Conservation (phyloP, 2,888 invertebrate genomes). For the Alviniconcha strummeri region DNA sequence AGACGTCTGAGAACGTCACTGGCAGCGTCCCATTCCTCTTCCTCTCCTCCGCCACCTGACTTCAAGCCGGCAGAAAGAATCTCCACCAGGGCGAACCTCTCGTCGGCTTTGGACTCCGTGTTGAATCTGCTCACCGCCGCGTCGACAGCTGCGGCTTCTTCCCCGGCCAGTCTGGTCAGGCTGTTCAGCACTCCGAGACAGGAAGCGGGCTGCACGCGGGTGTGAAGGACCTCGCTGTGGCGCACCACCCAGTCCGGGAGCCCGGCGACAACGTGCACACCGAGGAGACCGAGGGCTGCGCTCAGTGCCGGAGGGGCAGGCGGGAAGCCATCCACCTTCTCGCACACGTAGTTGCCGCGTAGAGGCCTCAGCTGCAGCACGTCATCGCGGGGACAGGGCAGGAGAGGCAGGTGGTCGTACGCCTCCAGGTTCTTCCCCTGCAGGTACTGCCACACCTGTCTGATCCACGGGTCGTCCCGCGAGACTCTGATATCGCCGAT, state of each 20-base stretch:
- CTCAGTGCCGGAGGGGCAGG: neutral
- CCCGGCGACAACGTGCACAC: neutral
- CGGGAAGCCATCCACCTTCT: constrained; percentile 3
- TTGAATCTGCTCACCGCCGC: constrained; percentile 22
- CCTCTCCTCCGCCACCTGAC: neutral
- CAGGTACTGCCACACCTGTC: constrained; percentile 3
- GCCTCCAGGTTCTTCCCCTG: neutral
- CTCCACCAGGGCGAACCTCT: constrained; percentile 5
- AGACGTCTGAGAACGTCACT: neutral
- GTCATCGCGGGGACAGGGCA: neutral
- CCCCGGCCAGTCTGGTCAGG: constrained; percentile 11
- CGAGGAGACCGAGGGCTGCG: constrained; percentile 7
- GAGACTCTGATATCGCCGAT: neutral
- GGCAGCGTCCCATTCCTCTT: constrained; percentile 1
- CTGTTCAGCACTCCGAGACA: constrained; percentile 26
- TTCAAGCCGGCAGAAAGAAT: neutral
- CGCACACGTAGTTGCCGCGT: constrained; percentile 12
- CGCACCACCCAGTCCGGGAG: constrained; percentile 19
- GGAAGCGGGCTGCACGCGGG: constrained; percentile 28
- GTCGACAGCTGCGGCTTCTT: neutral
- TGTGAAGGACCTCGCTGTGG: constrained; percentile 8
- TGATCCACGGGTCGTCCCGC: neutral
- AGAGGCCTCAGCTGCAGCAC: neutral
- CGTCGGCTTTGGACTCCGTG: neutral
- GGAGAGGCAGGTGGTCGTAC: constrained; percentile 12